Evolutionary conservation across 2,888 invertebrate genomes (phyloP), one percentile per base, ranked within the genome.

Genomic region (Yponomeuta malinellus): DNA sequence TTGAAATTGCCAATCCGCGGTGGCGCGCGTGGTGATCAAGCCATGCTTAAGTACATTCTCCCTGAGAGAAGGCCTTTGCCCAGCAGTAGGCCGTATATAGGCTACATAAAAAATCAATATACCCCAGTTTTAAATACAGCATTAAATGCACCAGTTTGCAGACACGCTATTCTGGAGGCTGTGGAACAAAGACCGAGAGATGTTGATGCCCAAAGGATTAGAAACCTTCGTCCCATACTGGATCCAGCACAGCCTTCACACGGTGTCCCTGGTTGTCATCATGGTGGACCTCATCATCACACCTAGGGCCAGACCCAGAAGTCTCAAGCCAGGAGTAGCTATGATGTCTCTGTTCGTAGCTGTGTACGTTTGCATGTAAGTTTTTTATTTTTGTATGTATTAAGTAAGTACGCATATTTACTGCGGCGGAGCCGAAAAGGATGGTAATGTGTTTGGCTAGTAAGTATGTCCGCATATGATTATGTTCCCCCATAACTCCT

Each of bases 201-300:
- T 89, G 63, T 75, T 90, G 23, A 84, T 84, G 29, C 90, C 90
- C 0, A 71, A 73, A 1, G 74, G 79, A 6, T 79, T 84, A 0
- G 86, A 88, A 43, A 76, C 77, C 0, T 73, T 83, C 1, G 81
- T 90, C 0, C 84, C 89, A 0, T 77, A 84, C 48, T 89, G 88
- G 89, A 78, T 83, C 0, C 89, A 90, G 69, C 90, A 90, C 74
- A 81, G 85, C 70, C 85, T 90, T 85, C 90, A 90, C 73, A 88
- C 89, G 0, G 80, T 86, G 2, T 83, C 89, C 0, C 74, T 90
- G 29, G 72, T 84, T 0, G 78, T 85, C 43, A 79, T 85, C 0
- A 71, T 88, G 1, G 63, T 88, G 31, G 90, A 90, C 70, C 76
- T 90, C 0, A 73, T 88, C 1, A 72, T 86, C 33, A 83, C 86